phyloP scores from a whole-genome alignment of 2,113 vertebrate genomes.

The Micromys minutus region DNA sequence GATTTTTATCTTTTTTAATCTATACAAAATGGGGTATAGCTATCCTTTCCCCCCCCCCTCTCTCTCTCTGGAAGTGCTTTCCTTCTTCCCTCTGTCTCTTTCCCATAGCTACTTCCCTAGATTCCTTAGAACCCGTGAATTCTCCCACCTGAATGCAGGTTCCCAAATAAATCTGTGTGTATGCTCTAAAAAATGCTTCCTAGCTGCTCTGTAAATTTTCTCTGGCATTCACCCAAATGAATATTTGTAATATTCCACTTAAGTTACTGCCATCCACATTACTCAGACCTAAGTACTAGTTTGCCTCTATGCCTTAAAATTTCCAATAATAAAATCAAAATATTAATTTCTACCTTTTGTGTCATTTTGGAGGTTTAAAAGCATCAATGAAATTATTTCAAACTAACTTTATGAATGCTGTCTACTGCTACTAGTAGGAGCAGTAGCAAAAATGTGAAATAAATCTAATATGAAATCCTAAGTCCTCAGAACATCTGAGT shows the following conservation, averaged over 20 bases:
- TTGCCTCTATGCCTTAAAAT: not conserved
- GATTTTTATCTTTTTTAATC: not conserved
- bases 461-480: not conserved
- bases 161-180: too few species aligned
- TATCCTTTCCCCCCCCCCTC: not conserved
- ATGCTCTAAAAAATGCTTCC: too few species aligned
- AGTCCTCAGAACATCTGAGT: not conserved
- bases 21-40: not conserved
- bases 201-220: not conserved
- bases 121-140: too few species aligned
- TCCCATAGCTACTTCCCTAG: too few species aligned
- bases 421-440: not conserved
- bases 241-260: not conserved
- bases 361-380: not conserved
- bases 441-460: not conserved
- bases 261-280: not conserved
- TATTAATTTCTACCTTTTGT: not conserved
- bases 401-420: not conserved
- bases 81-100: too few species aligned
- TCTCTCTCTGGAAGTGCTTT: too few species aligned
- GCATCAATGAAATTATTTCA: not conserved
- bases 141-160: too few species aligned
- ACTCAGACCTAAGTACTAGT: not conserved
- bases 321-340: slow-evolving; percentile 26
- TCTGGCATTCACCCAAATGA: not conserved